A percentile compares a stretch with the other conserved stretches of the same genome.
Conservation (phyloP, 2,113 vertebrate genomes). For the Rynchops niger region DNA sequence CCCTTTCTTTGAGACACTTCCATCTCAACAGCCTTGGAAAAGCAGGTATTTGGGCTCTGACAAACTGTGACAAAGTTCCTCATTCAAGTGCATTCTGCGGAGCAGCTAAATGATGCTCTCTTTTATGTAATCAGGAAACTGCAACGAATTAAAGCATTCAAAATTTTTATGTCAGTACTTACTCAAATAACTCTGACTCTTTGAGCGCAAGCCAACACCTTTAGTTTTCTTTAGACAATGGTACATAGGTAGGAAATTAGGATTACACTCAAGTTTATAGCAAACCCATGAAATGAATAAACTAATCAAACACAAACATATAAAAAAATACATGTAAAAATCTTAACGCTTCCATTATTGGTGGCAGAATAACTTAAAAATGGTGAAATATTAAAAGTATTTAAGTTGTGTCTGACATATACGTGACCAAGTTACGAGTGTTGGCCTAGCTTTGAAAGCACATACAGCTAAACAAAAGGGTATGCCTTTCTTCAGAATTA, state of each 20-base stretch:
- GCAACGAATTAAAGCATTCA: background rate
- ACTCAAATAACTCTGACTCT: background rate
- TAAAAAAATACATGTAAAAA: background rate
- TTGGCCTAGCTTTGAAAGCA: background rate
- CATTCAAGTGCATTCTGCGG: background rate
- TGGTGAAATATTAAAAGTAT: background rate
- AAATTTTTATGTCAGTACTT: background rate
- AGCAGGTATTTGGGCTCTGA: background rate
- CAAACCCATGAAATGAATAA: background rate
- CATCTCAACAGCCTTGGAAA: background rate
- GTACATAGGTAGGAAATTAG: background rate
- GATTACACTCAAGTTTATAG: background rate
- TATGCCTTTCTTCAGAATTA: background rate
- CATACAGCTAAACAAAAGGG: background rate
- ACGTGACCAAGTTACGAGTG: background rate
- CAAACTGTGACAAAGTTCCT: background rate
- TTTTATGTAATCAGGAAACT: background rate
- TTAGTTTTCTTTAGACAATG: background rate
- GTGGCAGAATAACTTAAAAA: background rate
- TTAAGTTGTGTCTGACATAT: accelerated
- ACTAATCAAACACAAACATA: background rate
- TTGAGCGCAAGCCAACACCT: background rate
- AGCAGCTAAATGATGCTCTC: background rate
- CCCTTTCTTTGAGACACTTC: background rate
- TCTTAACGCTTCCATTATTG: background rate